phyloP scores from a whole-genome alignment of 2,113 vertebrate genomes.

The Pyxicephalus adspersus region DNA sequence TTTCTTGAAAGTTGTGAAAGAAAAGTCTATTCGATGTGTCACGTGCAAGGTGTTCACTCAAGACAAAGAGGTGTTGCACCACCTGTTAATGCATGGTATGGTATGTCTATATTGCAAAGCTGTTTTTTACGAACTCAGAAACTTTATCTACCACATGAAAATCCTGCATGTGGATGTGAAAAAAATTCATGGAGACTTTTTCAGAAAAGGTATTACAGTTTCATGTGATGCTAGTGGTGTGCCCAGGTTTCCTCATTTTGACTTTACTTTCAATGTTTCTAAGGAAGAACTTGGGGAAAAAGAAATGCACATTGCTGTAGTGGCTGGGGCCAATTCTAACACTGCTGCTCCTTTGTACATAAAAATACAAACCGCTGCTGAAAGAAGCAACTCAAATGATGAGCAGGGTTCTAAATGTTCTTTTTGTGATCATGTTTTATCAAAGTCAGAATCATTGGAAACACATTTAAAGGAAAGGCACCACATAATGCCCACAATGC shows the following conservation, averaged over 20 bases:
- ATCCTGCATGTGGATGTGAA: slow-evolving; percentile 80
- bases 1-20: slow-evolving; percentile 88
- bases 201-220: slow-evolving; percentile 84
- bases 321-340: slow-evolving; percentile 76
- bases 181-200: slow-evolving; percentile 82
- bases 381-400: slow-evolving; percentile 53
- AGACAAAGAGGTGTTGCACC: slow-evolving; percentile 86
- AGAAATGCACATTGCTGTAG: slow-evolving; percentile 86
- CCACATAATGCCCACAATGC: slow-evolving; percentile 91
- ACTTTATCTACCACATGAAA: slow-evolving; percentile 83
- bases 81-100: slow-evolving; percentile 89
- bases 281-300: slow-evolving; percentile 85
- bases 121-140: slow-evolving; percentile 86
- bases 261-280: slow-evolving; percentile 82
- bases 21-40: slow-evolving; percentile 86
- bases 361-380: slow-evolving; percentile 80
- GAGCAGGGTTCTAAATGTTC: slow-evolving; percentile 78
- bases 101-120: slow-evolving; percentile 89
- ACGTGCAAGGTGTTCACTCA: slow-evolving; percentile 85
- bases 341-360: slow-evolving; percentile 81
- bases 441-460: slow-evolving; percentile 77
- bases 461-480: slow-evolving; percentile 89
- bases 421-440: slow-evolving; percentile 85
- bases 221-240: slow-evolving; percentile 78
- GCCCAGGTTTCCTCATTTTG: slow-evolving; percentile 88